Base-by-base conservation (phyloP, 2,888 invertebrate species). In the Osmoderma eremita region DNA sequence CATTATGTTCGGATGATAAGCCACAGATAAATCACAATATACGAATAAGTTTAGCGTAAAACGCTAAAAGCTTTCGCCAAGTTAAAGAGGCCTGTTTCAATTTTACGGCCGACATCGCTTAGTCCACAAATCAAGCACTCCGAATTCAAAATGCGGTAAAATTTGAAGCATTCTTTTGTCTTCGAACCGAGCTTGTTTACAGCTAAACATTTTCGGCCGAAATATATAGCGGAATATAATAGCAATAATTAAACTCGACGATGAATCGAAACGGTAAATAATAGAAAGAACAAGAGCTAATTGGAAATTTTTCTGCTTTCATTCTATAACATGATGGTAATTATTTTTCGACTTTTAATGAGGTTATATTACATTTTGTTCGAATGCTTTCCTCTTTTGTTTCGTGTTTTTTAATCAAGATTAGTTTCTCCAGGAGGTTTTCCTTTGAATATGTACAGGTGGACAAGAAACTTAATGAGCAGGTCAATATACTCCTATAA, bases 71-170 rank as follows among this genome's bases (percentile, higher is more conserved):
- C 36, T 45, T 45, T 18, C 45, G 15, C 13, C 30, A 24, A 58
- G 58, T 58, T 45, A 22, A 58, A 61, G 48, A 24, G 48, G 30
- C 24, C 45, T 48, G 45, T 61, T 48, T 61, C 58, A 61, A 61
- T 61, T 61, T 61, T 61, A 61, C 58, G 58, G 58, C 42, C 58
- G 17, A 45, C 45, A 61, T 61, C 58, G 45, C 17, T 61, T 61
- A 61, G 45, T 18, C 58, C 36, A 61, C 58, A 61, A 61, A 61
- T 61, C 58, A 58, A 30, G 58, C 42, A 30, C 15, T 24, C 45
- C 24, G 45, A 24, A 58, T 61, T 61, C 24, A 45, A 61, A 56
- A 61, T 61, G 45, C 58, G 58, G 58, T 30, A 61, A 61, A 61
- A 45, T 61, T 48, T 61, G 24, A 45, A 48, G 36, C 17, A 24